Evolutionary conservation across 1,140 invertebrate species (phyloP).

Genomic region (Zophobas morio): DNA sequence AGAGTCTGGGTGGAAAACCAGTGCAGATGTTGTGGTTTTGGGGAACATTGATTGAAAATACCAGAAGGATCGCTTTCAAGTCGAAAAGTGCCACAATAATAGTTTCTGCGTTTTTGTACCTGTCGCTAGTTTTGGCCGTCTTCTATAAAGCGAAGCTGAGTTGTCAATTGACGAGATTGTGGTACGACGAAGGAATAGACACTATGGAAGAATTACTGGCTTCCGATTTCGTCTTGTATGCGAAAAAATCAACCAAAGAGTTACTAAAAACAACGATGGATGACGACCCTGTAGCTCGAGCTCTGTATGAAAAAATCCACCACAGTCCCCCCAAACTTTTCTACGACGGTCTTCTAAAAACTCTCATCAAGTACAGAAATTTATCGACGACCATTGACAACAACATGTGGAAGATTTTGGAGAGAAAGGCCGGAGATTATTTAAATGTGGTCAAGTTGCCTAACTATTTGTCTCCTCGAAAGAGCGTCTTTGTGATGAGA

Average conservation of each 20-base stretch:
- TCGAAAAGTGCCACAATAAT: background rate
- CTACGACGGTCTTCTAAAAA: background rate
- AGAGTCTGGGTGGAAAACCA: background rate
- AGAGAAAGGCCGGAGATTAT: background rate
- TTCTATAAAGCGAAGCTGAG: conserved; percentile 13
- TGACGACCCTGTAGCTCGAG: background rate
- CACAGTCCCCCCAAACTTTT: background rate
- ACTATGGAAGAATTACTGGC: background rate
- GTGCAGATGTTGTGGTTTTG: conserved; percentile 10
- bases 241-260: background rate
- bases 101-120: background rate
- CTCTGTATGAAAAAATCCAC: background rate
- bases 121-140: conserved; percentile 1
- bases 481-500: conserved; percentile 10
- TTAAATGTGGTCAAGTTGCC: background rate
- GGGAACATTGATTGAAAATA: conserved; percentile 2
- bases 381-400: background rate
- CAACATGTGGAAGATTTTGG: background rate
- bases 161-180: background rate
- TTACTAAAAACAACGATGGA: background rate
- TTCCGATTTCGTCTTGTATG: conserved; percentile 1
- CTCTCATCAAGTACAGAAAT: conserved; percentile 2
- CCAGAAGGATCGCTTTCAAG: background rate
- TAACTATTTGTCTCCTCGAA: background rate
- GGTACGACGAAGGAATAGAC: background rate